Base-by-base conservation (phyloP, 2,888 invertebrate genomes). In the Netelia inedita region DNA sequence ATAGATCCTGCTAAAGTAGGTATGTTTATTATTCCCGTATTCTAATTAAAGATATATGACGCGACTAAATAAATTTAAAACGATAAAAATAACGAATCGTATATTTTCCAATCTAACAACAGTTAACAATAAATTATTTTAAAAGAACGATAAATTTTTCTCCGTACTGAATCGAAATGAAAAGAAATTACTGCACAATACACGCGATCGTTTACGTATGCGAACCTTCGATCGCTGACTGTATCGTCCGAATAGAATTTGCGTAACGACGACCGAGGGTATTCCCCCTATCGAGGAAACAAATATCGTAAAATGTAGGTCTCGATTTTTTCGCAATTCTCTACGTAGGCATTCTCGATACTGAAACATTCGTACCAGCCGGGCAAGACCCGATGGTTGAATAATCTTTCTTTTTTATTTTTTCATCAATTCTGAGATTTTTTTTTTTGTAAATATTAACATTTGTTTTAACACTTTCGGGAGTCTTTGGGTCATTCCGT, bases 291-390 rank as follows among this genome's bases (percentile, higher is more conserved):
- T 11, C 66, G 61, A 61, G 46, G 23, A 63, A 63, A 28, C 72
- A 28, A 61, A 76, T 55, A 68, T 68, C 14, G 50, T 19, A 68
- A 68, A 71, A 83, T 74, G 83, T 83, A 63, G 79, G 74, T 63
- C 79, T 73, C 63, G 46, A 59, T 23, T 55, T 55, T 74, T 74
- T 79, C 74, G 68, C 79, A 69, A 63, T 16, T 83, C 63, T 28
- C 72, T 46, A 16, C 69, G 43, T 63, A 63, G 55, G 41, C 72
- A 35, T 43, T 68, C 21, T 53, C 53, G 55, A 61, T 23, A 57
- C n/a, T 72, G 59, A 68, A 72, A 41, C 57, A 73, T 28, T 68
- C 35, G 53, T 19, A 66, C 19, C 53, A 23, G 28, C 35, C 23
- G 23, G 19, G 55, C 10, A 68, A 76, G 65, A 69, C 65, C 50